phyloP scores from a whole-genome alignment of 1,140 invertebrate species.

The Drosophila pandora region DNA sequence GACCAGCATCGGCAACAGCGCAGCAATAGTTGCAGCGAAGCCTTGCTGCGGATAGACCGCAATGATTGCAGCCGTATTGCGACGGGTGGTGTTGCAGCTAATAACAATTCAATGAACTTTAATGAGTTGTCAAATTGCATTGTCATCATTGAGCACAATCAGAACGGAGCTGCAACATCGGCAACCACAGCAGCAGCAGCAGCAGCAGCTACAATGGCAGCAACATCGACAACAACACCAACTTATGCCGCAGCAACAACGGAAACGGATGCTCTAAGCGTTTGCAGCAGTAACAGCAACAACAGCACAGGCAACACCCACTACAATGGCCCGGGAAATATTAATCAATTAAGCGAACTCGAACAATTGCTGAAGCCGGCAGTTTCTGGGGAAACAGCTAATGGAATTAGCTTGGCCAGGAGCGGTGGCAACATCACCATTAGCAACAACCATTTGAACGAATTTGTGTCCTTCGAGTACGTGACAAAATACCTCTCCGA shows the following conservation, averaged over 20 bases:
- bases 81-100: conserved; percentile 49
- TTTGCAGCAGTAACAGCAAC: conserved; percentile 55
- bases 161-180: conserved; percentile 43
- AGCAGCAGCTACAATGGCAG: conserved; percentile 7
- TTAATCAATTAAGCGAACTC: conserved; percentile 78
- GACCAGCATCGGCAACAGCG: conserved; percentile 61
- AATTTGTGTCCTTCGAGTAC: conserved; percentile 83
- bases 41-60: conserved; percentile 44
- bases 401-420: conserved; percentile 41
- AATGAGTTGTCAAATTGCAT: conserved; percentile 84
- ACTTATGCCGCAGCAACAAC: conserved; percentile 46
- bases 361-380: conserved; percentile 63
- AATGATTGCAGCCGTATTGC: conserved; percentile 49
- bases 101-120: conserved; percentile 83
- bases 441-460: conserved; percentile 46
- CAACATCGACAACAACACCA: conserved; percentile 18
- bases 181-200: conserved; percentile 10
- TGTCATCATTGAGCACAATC: conserved; percentile 80
- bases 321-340: conserved; percentile 52
- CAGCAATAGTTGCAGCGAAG: conserved; percentile 70
- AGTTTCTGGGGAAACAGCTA: conserved; percentile 22
- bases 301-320: conserved; percentile 28
- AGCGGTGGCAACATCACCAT: conserved; percentile 1
- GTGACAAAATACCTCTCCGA: conserved; percentile 80
- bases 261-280: conserved; percentile 69